phyloP scores from a whole-genome alignment of 2,888 invertebrate genomes.

The Crioceris asparagi region DNA sequence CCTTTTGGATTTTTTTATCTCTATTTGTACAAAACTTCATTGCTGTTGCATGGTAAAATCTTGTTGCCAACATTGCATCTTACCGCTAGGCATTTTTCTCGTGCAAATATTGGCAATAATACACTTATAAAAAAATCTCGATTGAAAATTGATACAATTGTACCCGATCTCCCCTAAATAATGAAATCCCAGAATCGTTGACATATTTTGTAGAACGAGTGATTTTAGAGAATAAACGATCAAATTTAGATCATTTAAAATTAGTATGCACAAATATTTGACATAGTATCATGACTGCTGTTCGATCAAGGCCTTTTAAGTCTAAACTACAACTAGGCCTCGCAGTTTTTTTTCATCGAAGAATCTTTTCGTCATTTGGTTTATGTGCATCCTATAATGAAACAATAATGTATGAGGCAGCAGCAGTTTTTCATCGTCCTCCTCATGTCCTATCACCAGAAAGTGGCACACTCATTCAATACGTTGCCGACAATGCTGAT shows the following conservation, averaged over 20 bases:
- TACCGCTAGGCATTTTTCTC: too few relatives aligned
- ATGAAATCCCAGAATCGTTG: slow-evolving; percentile 24
- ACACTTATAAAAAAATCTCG: too few relatives aligned
- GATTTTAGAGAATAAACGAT: slow-evolving; percentile 26
- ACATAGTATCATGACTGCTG: slow-evolving; percentile 20
- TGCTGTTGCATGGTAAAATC: too few relatives aligned
- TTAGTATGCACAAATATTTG: slow-evolving; percentile 17
- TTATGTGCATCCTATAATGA: slow-evolving; percentile 21
- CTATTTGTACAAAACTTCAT: too few relatives aligned
- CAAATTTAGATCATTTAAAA: slow-evolving; percentile 22
- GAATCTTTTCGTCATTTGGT: slow-evolving; percentile 19
- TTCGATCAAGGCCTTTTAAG: slow-evolving; percentile 22
- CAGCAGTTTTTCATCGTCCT: slow-evolving; percentile 20
- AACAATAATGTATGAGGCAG: slow-evolving; percentile 20
- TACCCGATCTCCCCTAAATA: too few relatives aligned
- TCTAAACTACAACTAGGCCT: slow-evolving; percentile 36
- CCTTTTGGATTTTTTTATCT: too few relatives aligned
- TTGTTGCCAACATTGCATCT: too few relatives aligned
- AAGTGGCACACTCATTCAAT: slow-evolving; percentile 23
- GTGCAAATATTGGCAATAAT: too few relatives aligned
- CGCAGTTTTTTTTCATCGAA: slow-evolving; percentile 18
- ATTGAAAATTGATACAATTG: too few relatives aligned
- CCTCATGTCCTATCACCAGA: slow-evolving; percentile 21
- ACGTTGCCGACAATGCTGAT: slow-evolving; percentile 26
- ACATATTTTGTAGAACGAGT: slow-evolving; percentile 22